Percentiles rank a stretch among this genome's conserved stretches.
Evolutionary conservation across 2,797 vertebrate species (phyloP).

Genomic region (Thalassophryne amazonica): DNA sequence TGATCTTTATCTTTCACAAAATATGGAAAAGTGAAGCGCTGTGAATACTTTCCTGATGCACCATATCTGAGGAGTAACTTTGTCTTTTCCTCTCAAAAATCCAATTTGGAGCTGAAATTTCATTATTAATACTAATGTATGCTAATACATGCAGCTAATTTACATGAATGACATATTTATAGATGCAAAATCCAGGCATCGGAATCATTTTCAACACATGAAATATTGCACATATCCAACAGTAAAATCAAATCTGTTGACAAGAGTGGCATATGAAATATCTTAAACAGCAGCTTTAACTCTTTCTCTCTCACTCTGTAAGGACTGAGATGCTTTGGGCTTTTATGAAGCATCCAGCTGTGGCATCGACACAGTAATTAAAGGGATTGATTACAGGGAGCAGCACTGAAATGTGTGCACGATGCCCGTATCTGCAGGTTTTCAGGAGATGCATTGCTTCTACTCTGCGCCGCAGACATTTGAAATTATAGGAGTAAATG

Average conservation of each 20-base stretch:
- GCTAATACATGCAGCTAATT: conserved; percentile 17
- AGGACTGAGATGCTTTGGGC: conserved; percentile 41
- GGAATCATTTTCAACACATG: conserved; percentile 11
- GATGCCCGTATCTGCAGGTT: conserved; percentile 1
- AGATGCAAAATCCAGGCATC: conserved; percentile 17
- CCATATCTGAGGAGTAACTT: no score
- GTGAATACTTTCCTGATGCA: no score
- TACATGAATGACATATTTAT: conserved; percentile 14
- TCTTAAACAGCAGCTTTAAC: background rate
- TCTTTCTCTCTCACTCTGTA: conserved; percentile 4
- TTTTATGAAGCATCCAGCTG: conserved; percentile 63
- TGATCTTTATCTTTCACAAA: no score
- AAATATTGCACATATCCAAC: conserved; percentile 20
- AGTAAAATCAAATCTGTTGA: background rate
- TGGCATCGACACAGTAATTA: conserved; percentile 68
- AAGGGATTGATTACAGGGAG: conserved; percentile 66
- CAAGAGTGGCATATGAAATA: conserved; percentile 4
- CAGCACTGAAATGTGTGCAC: conserved; percentile 34
- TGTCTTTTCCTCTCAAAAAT: background rate
- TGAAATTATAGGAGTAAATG: conserved; percentile 54
- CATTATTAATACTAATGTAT: conserved; percentile 29
- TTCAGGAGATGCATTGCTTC: conserved; percentile 36
- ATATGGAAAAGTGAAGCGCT: no score
- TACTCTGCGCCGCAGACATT: conserved; percentile 36
- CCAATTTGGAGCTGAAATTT: background rate